Evolutionary conservation across 2,113 vertebrate genomes (phyloP), one percentile per base, ranked within the genome.

Genomic region (Atractosteus spatula): DNA sequence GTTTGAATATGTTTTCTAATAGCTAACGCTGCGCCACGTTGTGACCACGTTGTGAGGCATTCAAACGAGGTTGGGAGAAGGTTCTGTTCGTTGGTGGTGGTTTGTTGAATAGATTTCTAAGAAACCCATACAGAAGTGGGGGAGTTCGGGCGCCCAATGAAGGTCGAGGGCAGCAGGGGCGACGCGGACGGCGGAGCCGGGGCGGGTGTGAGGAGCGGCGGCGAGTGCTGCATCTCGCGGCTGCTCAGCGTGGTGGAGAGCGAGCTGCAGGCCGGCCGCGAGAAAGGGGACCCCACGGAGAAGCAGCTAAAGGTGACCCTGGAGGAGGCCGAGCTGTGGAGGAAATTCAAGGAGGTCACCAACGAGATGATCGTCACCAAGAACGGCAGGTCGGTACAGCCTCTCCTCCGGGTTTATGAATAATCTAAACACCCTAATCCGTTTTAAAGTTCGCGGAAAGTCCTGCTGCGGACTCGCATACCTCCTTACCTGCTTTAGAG

Each of bases 341-440:
- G 91, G 80, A 94, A 94, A 82, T 99, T 99, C 76, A 94, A 94
- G 74, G 91, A 93, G 79, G 91, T 96, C 85, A 99, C 97, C 47
- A 99, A 99, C 3, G 97, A 99, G 86, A 99, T 99, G 97, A 98
- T 99, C 0, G 97, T 98, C 84, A 99, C 97, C 86, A 99, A 98
- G 90, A 99, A 94, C 0, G 97, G 97, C 82, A 94, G 97, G 97
- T 97, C 76, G 90, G 92, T 87, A 72, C 47, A 76, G 13, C 55
- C 70, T 43, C 3, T 14, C 11, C 43, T 11, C 14, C 14, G 41
- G 44, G 13, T 29, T 41, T 41, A 41, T 41, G 8, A 10, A 29
- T 45, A 3, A 5, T n/a, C 7, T 10, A 4, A 12, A 2, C n/a
- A 5, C 54, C 16, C 57, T 69, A n/a, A 56, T 56, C 29, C 29